Conservation (phyloP, 2,888 invertebrate species). For the Therioaphis trifolii region DNA sequence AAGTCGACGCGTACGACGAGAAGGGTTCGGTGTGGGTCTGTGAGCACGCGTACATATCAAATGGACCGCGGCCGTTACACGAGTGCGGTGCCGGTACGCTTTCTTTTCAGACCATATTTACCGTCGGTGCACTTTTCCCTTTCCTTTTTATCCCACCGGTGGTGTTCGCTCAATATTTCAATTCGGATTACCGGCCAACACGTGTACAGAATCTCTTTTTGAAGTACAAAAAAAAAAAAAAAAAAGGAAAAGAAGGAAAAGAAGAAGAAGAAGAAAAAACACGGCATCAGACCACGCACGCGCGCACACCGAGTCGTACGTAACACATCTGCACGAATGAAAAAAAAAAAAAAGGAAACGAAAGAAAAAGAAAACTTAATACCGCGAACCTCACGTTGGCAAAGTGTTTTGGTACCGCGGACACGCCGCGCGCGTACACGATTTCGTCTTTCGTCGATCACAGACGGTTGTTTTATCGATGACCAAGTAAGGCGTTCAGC, state of each 20-base stretch:
- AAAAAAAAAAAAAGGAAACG: not conserved
- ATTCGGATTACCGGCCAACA: slow-evolving; percentile 30
- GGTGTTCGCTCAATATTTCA: slow-evolving; percentile 32
- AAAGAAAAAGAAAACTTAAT: not conserved
- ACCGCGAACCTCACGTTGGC: not conserved
- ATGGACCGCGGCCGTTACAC: not conserved
- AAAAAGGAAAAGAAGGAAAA: slow-evolving; percentile 4
- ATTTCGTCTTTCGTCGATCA: not conserved
- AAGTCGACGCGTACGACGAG: not conserved
- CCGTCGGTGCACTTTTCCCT: not conserved
- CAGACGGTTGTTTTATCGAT: not conserved
- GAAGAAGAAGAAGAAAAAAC: too few species aligned
- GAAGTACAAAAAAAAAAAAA: not conserved
- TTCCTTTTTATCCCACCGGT: not conserved
- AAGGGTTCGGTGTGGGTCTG: not conserved
- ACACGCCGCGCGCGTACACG: not conserved
- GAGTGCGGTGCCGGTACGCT: not conserved
- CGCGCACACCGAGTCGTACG: not conserved
- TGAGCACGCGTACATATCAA: not conserved
- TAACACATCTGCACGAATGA: too few species aligned
- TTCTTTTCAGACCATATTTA: not conserved
- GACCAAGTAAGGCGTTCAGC: not conserved
- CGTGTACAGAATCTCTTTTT: slow-evolving; percentile 35
- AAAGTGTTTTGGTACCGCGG: too few species aligned
- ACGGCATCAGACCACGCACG: not conserved